phyloP scores from a whole-genome alignment of 2,888 invertebrate species.

The Oxytorus armatus region DNA sequence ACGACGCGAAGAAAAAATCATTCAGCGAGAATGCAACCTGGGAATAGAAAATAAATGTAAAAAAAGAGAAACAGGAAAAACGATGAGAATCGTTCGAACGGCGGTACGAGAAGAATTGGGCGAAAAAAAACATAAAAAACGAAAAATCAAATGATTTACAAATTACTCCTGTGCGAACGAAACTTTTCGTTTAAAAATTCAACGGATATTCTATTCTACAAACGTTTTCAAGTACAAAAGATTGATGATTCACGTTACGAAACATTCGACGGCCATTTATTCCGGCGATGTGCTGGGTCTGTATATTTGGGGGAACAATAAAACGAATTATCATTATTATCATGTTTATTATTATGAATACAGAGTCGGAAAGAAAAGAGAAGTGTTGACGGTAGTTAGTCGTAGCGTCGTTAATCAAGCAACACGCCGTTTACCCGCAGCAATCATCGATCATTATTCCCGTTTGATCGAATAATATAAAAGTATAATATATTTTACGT shows the following conservation, averaged over 20 bases:
- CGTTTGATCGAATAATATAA: constrained; percentile 24
- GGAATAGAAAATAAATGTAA: constrained; percentile 64
- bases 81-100: neutral
- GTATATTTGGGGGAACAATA: too few species aligned
- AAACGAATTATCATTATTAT: neutral
- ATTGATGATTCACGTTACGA: too few species aligned
- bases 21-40: constrained; percentile 78
- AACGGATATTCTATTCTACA: too few species aligned
- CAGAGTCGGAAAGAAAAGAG: neutral
- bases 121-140: constrained; percentile 2
- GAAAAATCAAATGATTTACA: neutral
- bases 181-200: neutral
- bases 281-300: too few species aligned
- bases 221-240: too few species aligned
- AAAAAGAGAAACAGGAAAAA: neutral
- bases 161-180: neutral
- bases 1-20: constrained; percentile 69
- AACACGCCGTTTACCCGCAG: neutral
- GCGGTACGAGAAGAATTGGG: constrained; percentile 7
- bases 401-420: neutral
- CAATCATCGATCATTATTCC: constrained; percentile 3
- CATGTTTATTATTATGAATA: neutral
- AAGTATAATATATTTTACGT: too few species aligned
- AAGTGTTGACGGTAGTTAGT: neutral
- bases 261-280: too few species aligned